Evolutionary conservation across 2,113 vertebrate genomes (phyloP).

Genomic region (Scytalopus superciliaris): DNA sequence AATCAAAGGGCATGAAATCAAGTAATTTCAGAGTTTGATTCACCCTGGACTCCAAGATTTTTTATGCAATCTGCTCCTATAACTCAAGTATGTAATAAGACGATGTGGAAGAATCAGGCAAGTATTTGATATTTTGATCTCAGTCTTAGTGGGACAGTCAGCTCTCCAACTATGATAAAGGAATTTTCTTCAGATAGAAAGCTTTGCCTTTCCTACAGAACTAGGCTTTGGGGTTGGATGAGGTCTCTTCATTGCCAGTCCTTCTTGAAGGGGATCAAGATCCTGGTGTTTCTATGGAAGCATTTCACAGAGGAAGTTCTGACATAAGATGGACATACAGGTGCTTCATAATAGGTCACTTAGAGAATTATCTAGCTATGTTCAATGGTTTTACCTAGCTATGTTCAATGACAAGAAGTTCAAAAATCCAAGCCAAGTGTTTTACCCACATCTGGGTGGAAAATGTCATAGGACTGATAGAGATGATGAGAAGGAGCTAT

Average conservation of each 20-base stretch:
- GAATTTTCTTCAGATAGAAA: not conserved
- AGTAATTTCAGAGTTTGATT: not conserved
- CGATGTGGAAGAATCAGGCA: not conserved
- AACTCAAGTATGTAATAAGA: not conserved
- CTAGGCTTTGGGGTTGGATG: not conserved
- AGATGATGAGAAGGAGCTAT: not conserved
- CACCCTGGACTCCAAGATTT: not conserved
- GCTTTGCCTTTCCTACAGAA: not conserved
- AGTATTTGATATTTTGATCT: not conserved
- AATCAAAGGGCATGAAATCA: not conserved
- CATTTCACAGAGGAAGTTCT: not conserved
- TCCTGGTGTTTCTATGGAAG: not conserved
- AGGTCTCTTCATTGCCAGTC: not conserved
- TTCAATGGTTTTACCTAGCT: not conserved
- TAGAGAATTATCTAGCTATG: not conserved
- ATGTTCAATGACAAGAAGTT: not conserved
- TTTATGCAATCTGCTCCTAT: not conserved
- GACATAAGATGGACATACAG: not conserved
- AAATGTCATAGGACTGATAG: not conserved
- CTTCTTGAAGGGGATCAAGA: not conserved
- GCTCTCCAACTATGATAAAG: not conserved
- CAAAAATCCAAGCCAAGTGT: not conserved
- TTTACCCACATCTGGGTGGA: not conserved
- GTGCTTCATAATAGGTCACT: not conserved
- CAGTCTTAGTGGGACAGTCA: not conserved